A percentile compares a stretch with the other conserved stretches of the same genome.
These are phyloP conservation scores for Crocodylus rhombifer DNA, from an alignment of 2,797 vertebrate genomes.

Conservation along the genomic window DNA sequence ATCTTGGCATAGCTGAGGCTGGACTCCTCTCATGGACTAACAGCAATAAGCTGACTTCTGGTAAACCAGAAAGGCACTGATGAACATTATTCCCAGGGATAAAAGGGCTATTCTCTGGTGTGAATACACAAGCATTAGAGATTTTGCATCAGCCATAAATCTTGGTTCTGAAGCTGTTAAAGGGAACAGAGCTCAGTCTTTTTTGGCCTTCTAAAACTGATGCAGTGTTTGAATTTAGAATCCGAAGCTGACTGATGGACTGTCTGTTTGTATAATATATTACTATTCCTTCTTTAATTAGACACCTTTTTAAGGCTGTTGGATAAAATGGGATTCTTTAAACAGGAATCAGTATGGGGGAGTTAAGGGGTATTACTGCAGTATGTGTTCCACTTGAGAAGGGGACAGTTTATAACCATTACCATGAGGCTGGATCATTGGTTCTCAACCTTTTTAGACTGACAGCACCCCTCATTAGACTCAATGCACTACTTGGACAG, in stretches of 20 bases:
- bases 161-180: neutral
- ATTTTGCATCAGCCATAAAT: neutral
- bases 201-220: neutral
- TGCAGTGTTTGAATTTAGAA: neutral
- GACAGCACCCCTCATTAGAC: too few relatives aligned
- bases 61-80: neutral
- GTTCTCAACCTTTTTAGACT: too few relatives aligned
- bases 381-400: neutral
- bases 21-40: neutral
- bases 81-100: neutral
- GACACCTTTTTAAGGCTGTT: neutral
- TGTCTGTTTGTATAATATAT: neutral
- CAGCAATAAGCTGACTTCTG: neutral
- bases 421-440: neutral
- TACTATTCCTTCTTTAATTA: neutral
- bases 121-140: rapidly evolving
- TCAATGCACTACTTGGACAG: too few relatives aligned
- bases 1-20: neutral
- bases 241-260: neutral
- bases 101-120: neutral
- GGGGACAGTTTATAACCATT: neutral
- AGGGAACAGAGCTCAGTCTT: neutral
- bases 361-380: neutral
- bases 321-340: neutral
- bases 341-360: neutral